Evolutionary conservation across 2,888 invertebrate genomes (phyloP).

Genomic region (Catocala nupta): DNA sequence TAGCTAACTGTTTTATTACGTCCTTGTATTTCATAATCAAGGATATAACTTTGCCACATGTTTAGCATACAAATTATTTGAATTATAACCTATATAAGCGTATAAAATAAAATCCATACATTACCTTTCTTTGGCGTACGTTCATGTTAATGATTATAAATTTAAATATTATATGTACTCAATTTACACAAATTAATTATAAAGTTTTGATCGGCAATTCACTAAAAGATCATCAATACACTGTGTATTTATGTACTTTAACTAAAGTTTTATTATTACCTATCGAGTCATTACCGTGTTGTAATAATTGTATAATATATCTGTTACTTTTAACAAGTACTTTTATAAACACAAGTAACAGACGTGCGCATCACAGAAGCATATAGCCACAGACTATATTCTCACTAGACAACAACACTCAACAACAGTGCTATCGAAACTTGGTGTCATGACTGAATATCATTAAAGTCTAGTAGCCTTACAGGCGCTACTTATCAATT

Average conservation of each 20-base stretch:
- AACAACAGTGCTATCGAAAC: neutral
- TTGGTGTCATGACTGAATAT: neutral
- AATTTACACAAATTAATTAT: conserved; percentile 1
- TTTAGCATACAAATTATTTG: no score
- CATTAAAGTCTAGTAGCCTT: neutral
- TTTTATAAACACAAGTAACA: conserved; percentile 14
- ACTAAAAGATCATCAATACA: neutral
- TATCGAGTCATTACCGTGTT: no score
- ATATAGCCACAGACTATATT: conserved; percentile 40
- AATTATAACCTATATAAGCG: conserved; percentile 3
- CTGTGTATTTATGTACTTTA: no score
- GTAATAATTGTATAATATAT: neutral
- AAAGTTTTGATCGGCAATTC: neutral
- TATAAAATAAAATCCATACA: conserved; percentile 12
- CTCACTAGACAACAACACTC: conserved; percentile 1
- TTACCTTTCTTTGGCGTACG: conserved; percentile 74
- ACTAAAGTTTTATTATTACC: no score
- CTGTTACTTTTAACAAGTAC: conserved; percentile 13
- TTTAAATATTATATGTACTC: neutral
- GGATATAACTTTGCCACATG: no score
- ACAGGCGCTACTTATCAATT: conserved; percentile 1
- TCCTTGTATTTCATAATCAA: no score
- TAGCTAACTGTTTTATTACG: no score
- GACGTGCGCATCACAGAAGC: conserved; percentile 33
- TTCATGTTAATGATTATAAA: conserved; percentile 55